A percentile compares a stretch with the other conserved stretches of the same genome.
Conservation (phyloP, 2,797 vertebrate genomes). For the Aphelocoma californica region DNA sequence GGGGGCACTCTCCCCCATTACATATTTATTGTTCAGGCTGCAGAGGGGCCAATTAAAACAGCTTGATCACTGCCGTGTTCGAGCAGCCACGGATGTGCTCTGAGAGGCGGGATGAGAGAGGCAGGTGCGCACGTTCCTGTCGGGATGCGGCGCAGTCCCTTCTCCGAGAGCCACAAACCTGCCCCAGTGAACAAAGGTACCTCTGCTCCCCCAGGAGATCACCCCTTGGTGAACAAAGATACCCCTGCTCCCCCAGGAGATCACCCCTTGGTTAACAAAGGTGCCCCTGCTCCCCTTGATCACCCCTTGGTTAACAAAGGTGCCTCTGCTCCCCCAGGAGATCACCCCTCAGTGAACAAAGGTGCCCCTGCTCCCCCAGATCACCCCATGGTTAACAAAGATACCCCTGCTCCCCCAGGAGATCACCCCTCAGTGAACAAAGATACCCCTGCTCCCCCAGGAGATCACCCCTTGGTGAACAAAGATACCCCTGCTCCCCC, state of each 20-base stretch:
- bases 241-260: accelerated
- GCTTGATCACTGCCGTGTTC: background rate
- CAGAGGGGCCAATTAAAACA: slow-evolving; percentile 48
- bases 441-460: accelerated
- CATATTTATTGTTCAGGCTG: slow-evolving; percentile 28
- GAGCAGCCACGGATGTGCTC: background rate
- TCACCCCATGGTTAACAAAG: background rate
- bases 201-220: accelerated
- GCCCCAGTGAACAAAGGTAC: accelerated
- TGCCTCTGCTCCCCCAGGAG: accelerated
- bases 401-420: background rate
- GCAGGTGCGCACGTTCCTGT: background rate
- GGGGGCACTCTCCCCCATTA: background rate
- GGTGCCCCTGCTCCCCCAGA: background rate
- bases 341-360: background rate
- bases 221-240: accelerated
- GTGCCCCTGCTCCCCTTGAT: background rate
- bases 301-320: accelerated
- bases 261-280: accelerated
- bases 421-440: background rate
- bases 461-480: accelerated
- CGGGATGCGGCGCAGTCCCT: accelerated
- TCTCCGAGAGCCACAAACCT: background rate
- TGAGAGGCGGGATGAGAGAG: background rate
- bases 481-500: accelerated